These are phyloP conservation scores for Disparrhopalites patrizii DNA, from an alignment of 2,888 invertebrate species.

Conservation along the genomic window DNA sequence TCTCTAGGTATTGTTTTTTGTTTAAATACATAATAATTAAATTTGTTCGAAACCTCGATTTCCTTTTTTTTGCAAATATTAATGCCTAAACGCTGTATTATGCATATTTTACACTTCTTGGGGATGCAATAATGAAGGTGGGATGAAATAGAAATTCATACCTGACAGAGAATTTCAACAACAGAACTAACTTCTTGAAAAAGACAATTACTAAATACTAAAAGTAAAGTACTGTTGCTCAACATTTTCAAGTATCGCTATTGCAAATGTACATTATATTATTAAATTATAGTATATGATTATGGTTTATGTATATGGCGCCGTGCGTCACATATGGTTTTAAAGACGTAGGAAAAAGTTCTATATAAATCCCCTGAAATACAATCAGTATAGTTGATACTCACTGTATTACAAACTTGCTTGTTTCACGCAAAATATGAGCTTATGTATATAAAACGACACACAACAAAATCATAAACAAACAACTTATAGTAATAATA, in stretches of 20 bases:
- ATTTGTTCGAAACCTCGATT: constrained; percentile 9
- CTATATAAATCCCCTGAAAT: constrained; percentile 1
- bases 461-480: constrained; percentile 12
- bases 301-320: constrained; percentile 5
- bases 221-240: constrained; percentile 2
- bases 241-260: background rate
- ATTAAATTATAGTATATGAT: background rate
- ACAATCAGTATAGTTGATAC: constrained; percentile 4
- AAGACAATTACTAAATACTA: constrained; percentile 1
- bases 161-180: background rate
- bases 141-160: background rate
- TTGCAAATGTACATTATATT: background rate
- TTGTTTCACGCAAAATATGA: constrained; percentile 13
- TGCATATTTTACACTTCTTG: background rate
- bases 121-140: constrained; percentile 4
- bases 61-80: background rate
- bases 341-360: constrained; percentile 16
- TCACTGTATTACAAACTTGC: background rate
- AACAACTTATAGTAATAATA: constrained; percentile 9
- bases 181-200: background rate
- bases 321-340: constrained; percentile 11
- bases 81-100: background rate
- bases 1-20: background rate
- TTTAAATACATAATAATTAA: too few species aligned
- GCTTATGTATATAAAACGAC: constrained; percentile 13